These are phyloP conservation scores for Aspidiotus rigidus DNA, from an alignment of 2,888 invertebrate genomes.

Conservation along the genomic window DNA sequence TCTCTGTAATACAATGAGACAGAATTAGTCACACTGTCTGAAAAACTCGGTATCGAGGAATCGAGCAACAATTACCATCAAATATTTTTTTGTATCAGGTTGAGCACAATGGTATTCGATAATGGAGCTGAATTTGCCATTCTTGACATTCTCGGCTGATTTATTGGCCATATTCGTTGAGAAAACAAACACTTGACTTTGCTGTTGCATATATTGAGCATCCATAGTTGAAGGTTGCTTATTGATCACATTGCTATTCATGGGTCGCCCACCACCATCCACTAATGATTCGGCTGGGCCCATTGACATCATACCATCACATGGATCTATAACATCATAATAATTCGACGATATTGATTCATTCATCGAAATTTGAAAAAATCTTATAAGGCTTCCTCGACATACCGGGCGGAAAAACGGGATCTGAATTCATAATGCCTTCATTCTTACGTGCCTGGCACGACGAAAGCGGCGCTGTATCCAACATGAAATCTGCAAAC, in stretches of 20 bases:
- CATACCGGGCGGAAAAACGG: slow-evolving; percentile 16
- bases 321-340: slow-evolving; percentile 14
- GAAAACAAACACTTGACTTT: slow-evolving; percentile 96
- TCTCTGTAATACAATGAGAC: slow-evolving; percentile 53
- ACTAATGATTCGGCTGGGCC: slow-evolving; percentile 36
- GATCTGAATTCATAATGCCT: slow-evolving; percentile 23
- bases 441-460: slow-evolving; percentile 25
- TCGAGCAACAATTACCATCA: slow-evolving; percentile 56
- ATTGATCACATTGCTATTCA: slow-evolving; percentile 67
- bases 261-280: slow-evolving; percentile 52
- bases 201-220: slow-evolving; percentile 85
- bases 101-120: slow-evolving; percentile 93
- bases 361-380: not conserved
- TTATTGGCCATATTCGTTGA: slow-evolving; percentile 88
- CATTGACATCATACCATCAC: slow-evolving; percentile 36
- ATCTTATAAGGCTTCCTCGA: not conserved
- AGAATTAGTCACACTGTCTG: not conserved
- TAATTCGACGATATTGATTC: not conserved
- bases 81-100: slow-evolving; percentile 85
- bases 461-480: slow-evolving; percentile 12
- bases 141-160: slow-evolving; percentile 84
- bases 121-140: slow-evolving; percentile 81
- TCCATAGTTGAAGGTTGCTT: slow-evolving; percentile 68
- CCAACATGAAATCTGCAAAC: slow-evolving; percentile 23
- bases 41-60: not conserved